A percentile compares a stretch with the other conserved stretches of the same genome.
These are phyloP conservation scores for Montipora foliosa DNA, from an alignment of 64 coral and sea anemone species.

Conservation along the genomic window DNA sequence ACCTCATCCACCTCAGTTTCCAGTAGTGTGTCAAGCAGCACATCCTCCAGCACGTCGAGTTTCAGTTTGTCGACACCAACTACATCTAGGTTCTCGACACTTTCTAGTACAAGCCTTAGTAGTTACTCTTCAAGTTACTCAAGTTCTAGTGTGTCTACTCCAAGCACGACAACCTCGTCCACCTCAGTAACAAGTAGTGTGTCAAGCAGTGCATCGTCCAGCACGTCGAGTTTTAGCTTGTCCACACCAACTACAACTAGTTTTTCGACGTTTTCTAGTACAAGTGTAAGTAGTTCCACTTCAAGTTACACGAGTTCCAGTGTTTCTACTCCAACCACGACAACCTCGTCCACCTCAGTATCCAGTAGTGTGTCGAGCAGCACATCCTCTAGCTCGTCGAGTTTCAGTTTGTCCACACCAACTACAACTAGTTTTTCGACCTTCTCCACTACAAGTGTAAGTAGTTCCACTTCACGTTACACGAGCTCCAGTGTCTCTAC, in stretches of 20 bases:
- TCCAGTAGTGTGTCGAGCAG: background rate
- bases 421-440: background rate
- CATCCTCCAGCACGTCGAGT: background rate
- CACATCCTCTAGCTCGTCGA: slow-evolving; percentile 2
- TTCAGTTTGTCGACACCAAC: slow-evolving; percentile 3
- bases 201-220: background rate
- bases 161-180: background rate
- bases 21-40: no score
- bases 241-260: no score
- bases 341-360: background rate
- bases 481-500: slow-evolving; percentile 32
- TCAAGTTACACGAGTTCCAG: no score
- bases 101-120: background rate
- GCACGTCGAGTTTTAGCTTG: background rate
- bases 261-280: no score
- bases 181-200: slow-evolving; percentile 7
- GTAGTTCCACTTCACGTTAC: background rate
- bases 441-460: background rate
- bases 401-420: background rate
- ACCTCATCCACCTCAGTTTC: no score
- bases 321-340: background rate
- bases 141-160: background rate
- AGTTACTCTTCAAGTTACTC: background rate
- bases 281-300: background rate
- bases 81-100: background rate